Conservation (phyloP, 2,888 invertebrate genomes). For the Brachyopa scutellaris region DNA sequence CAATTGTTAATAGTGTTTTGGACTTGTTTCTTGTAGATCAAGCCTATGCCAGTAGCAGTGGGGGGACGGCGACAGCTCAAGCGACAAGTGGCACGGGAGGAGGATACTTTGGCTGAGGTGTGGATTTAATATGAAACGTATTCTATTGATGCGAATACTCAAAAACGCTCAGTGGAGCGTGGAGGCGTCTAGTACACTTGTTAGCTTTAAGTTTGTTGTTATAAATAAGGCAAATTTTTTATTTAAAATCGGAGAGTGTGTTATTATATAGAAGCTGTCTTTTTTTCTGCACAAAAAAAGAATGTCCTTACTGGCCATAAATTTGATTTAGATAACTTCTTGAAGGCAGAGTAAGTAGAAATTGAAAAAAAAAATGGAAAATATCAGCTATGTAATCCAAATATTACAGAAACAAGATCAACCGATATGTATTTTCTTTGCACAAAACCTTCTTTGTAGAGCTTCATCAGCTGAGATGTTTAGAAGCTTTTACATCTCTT, state of each 20-base stretch:
- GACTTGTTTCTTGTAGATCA: slow-evolving; percentile 73
- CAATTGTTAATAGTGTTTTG: slow-evolving; percentile 62
- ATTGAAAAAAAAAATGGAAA: too few relatives aligned
- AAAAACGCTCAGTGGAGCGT: not conserved
- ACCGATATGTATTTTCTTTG: too few relatives aligned
- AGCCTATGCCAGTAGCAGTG: slow-evolving; percentile 71
- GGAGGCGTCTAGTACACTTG: slow-evolving; percentile 3
- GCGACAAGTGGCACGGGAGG: slow-evolving; percentile 68
- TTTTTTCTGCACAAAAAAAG: too few relatives aligned
- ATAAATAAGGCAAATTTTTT: slow-evolving; percentile 38
- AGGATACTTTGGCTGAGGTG: slow-evolving; percentile 50
- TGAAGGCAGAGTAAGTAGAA: too few relatives aligned
- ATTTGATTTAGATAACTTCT: too few relatives aligned
- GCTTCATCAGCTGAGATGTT: too few relatives aligned
- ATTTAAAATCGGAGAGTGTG: not conserved
- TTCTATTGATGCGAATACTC: slow-evolving; percentile 40
- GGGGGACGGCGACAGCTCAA: slow-evolving; percentile 67
- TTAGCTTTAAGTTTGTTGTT: slow-evolving; percentile 40
- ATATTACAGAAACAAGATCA: too few relatives aligned
- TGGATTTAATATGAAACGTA: not conserved
- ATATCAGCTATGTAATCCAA: too few relatives aligned
- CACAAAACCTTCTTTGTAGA: too few relatives aligned
- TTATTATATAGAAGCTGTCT: too few relatives aligned
- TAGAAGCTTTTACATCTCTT: too few relatives aligned
- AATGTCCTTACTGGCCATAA: too few relatives aligned